Evolutionary conservation across 1,140 invertebrate genomes (phyloP), one percentile per base, ranked within the genome.

Genomic region (Zaprionus inermis): DNA sequence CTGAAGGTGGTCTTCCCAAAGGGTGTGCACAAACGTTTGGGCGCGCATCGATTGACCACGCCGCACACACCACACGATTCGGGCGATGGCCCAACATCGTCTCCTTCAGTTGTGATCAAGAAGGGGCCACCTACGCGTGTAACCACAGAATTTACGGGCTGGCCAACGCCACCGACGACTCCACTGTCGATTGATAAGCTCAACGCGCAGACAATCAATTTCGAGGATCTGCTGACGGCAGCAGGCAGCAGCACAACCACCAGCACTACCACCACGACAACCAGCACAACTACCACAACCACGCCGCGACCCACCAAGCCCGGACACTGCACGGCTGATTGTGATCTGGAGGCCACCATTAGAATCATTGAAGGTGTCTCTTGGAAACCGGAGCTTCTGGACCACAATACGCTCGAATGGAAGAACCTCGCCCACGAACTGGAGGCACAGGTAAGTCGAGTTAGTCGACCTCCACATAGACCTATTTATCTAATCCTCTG

Each of bases 111-210:
- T 5, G 94, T 94, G 38, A 97, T 97, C 76, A 95, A 95, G 60
- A 97, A 96, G 92, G 96, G 96, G 71, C 97, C 96, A 94, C 96
- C 97, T 1, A 94, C 94, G 10, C 97, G 97, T 92, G 95, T 95
- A 52, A 97, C 96, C 14, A 97, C 97, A 2, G 96, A 97, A 91
- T 98, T 98, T 81, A 97, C 96, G 10, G 97, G 97, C 16, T 98
- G 97, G 97, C 96, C 97, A 11, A 96, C 96, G 6, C 95, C 95
- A 5, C 96, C 96, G 1, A 97, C 97, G 0, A 97, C 96, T 0
- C 96, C 96, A 6, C 95, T 97, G 55, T 97, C 96, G 0, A 96
- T 97, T 46, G 96, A 97, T 85, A 96, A 96, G 90, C 92, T 97
- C 1, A 86, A 97, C 44, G 96, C 96, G 83, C 96, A 96, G 34